phyloP scores from a whole-genome alignment of 1,140 invertebrate species.

The Gonioctena quinquepunctata region DNA sequence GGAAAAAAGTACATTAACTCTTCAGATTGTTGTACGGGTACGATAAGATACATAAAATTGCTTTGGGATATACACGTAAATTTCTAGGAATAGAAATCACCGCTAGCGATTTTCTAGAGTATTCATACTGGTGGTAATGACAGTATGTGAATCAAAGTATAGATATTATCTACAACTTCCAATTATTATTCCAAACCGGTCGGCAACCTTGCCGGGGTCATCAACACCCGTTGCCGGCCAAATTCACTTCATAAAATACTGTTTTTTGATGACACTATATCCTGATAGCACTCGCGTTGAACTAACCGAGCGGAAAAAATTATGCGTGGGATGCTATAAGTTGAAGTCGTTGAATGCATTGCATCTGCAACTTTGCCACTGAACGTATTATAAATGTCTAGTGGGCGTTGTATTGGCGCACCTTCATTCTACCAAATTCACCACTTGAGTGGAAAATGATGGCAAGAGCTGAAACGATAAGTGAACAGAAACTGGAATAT shows the following conservation, averaged over 20 bases:
- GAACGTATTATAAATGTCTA: background rate
- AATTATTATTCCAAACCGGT: background rate
- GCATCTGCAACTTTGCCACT: background rate
- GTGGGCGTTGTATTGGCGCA: background rate
- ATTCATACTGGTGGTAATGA: no score
- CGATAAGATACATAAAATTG: no score
- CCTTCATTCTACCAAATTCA: background rate
- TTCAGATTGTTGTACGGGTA: no score
- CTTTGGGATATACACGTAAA: no score
- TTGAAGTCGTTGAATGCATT: background rate
- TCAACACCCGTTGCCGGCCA: background rate
- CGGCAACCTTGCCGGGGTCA: background rate
- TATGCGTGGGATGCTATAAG: background rate
- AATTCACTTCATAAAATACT: background rate
- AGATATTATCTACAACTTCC: background rate
- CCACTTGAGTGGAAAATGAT: background rate
- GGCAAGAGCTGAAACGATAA: no score
- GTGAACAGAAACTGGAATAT: no score
- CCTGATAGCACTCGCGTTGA: background rate
- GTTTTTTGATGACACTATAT: background rate
- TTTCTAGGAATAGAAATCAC: no score
- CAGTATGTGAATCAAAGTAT: no score
- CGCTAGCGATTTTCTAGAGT: no score
- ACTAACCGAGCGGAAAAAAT: background rate
- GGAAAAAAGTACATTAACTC: no score